Percentiles rank a stretch among this genome's conserved stretches.
These are phyloP conservation scores for Porites cylindrica DNA, from an alignment of 92 coral and sea anemone genomes.

Conservation along the genomic window DNA sequence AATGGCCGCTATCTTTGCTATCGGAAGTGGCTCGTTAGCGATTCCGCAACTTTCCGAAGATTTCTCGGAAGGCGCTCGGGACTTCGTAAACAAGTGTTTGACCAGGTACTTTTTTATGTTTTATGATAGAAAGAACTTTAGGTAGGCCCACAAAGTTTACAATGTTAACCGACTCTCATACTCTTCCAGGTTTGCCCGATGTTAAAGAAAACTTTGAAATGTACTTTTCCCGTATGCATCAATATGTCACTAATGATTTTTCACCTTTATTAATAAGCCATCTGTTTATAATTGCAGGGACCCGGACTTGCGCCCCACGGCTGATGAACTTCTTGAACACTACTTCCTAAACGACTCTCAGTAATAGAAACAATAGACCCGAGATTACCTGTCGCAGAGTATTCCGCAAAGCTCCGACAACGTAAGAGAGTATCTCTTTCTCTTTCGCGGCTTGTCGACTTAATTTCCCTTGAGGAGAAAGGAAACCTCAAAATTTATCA, in stretches of 20 bases:
- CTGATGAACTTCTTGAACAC: conserved; percentile 80
- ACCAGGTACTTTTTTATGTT: conserved; percentile 69
- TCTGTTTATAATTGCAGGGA: conserved; percentile 54
- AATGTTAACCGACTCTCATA: too few species aligned
- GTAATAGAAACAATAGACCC: not conserved
- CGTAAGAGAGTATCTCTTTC: too few species aligned
- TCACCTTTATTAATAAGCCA: not conserved
- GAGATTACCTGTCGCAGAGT: too few species aligned
- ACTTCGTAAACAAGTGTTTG: conserved; percentile 80
- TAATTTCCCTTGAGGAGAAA: too few species aligned
- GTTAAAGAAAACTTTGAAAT: not conserved
- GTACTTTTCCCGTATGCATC: not conserved
- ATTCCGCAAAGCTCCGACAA: too few species aligned
- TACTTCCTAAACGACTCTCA: conserved; percentile 53
- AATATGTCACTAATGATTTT: too few species aligned
- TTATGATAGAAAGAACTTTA: too few species aligned
- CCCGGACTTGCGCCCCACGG: conserved; percentile 81
- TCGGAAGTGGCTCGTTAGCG: conserved; percentile 88
- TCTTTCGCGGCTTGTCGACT: too few species aligned
- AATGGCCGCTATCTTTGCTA: conserved; percentile 95
- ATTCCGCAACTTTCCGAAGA: conserved; percentile 81
- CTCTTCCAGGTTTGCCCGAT: too few species aligned
- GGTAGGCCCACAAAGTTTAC: too few species aligned
- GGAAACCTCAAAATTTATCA: too few species aligned
- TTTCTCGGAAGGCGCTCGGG: conserved; percentile 80